phyloP scores from a whole-genome alignment of 2,888 invertebrate genomes.

The Kuschelorhynchus macadamiae region DNA sequence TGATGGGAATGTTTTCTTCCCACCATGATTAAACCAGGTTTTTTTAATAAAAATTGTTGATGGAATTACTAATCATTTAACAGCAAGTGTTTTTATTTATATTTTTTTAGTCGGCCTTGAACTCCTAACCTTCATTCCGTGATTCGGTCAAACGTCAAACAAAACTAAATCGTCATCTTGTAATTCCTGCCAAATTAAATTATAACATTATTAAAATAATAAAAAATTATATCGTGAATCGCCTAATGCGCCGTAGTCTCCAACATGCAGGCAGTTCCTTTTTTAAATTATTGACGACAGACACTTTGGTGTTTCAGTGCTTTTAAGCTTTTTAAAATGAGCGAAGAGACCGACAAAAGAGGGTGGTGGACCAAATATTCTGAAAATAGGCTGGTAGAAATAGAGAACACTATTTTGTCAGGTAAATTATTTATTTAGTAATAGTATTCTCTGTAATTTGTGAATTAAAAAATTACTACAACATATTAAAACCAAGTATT shows the following conservation, averaged over 20 bases:
- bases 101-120: too few relatives aligned
- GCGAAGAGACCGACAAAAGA: constrained; percentile 32
- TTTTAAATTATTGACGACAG: background rate
- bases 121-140: too few relatives aligned
- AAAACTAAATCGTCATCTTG: background rate
- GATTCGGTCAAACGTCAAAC: too few relatives aligned
- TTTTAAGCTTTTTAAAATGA: constrained; percentile 36
- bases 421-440: constrained; percentile 72
- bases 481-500: too few relatives aligned
- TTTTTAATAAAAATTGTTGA: too few relatives aligned
- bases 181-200: background rate
- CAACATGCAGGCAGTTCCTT: background rate
- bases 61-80: too few relatives aligned
- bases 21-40: too few relatives aligned
- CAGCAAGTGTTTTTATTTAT: too few relatives aligned
- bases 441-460: too few relatives aligned
- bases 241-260: too few relatives aligned
- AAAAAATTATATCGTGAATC: background rate
- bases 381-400: constrained; percentile 80
- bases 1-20: too few relatives aligned
- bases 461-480: too few relatives aligned
- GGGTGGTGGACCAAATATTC: constrained; percentile 82
- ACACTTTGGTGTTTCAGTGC: background rate
- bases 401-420: constrained; percentile 86
- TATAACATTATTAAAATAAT: background rate